Percentiles rank a stretch among this genome's conserved stretches.
phyloP scores from a whole-genome alignment of 2,797 vertebrate species.

The Avahi laniger region DNA sequence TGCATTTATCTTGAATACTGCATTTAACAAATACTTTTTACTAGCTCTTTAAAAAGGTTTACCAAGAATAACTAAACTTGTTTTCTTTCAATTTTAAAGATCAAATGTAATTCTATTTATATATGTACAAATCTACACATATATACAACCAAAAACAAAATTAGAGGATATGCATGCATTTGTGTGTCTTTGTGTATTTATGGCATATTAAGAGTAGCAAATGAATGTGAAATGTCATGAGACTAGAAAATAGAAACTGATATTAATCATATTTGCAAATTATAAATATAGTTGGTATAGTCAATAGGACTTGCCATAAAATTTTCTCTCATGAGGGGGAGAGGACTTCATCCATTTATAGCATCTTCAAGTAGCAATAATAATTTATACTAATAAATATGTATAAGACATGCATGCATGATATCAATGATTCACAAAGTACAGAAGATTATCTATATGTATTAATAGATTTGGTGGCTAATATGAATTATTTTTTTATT shows the following conservation, averaged over 20 bases:
- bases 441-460: slow-evolving; percentile 77
- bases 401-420: slow-evolving; percentile 80
- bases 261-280: background rate
- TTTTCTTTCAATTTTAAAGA: background rate
- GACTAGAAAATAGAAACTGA: background rate
- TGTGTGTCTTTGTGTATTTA: background rate
- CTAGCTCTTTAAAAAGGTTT: background rate
- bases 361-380: slow-evolving; percentile 60
- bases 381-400: slow-evolving; percentile 73
- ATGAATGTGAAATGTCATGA: background rate
- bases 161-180: accelerated
- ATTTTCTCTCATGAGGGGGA: background rate
- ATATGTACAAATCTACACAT: too few species aligned
- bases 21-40: background rate
- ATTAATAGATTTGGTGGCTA: slow-evolving; percentile 77
- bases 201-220: background rate
- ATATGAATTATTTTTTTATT: too few species aligned
- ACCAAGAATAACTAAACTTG: background rate
- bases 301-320: background rate
- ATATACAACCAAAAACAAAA: background rate
- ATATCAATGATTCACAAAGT: slow-evolving; percentile 79
- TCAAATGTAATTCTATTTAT: background rate
- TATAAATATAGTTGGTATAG: background rate
- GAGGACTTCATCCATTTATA: slow-evolving; percentile 57
- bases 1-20: background rate